These are phyloP conservation scores for Sebastes hubbsi DNA, from an alignment of 2,797 vertebrate genomes.

Conservation along the genomic window DNA sequence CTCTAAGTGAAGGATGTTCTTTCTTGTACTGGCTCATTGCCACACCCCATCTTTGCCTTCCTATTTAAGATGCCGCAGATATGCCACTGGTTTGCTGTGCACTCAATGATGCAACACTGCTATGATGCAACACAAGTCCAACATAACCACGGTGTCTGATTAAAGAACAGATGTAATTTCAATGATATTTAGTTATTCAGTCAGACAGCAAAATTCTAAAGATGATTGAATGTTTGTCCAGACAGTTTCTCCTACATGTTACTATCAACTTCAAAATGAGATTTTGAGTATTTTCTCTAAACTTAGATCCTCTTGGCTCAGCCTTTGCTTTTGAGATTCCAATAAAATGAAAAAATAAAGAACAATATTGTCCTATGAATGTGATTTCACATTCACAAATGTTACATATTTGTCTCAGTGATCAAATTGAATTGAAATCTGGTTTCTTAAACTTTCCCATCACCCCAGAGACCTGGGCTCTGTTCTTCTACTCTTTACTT, in stretches of 20 bases:
- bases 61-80: neutral
- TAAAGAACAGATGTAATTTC: neutral
- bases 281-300: no score
- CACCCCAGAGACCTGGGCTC: no score
- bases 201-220: neutral
- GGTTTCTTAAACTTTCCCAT: no score
- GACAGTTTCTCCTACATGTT: neutral
- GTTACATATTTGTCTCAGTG: no score
- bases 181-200: neutral
- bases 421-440: no score
- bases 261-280: no score
- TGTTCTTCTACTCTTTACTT: no score
- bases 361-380: no score
- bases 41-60: neutral
- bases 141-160: neutral
- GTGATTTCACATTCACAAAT: no score
- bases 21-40: neutral
- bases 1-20: neutral
- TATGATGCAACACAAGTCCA: neutral
- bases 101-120: neutral
- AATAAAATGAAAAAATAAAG: no score
- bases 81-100: neutral
- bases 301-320: no score
- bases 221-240: neutral
- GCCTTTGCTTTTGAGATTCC: no score